Evolutionary conservation across 1,140 invertebrate genomes (phyloP).

Genomic region (Drosophila nigromelanica): DNA sequence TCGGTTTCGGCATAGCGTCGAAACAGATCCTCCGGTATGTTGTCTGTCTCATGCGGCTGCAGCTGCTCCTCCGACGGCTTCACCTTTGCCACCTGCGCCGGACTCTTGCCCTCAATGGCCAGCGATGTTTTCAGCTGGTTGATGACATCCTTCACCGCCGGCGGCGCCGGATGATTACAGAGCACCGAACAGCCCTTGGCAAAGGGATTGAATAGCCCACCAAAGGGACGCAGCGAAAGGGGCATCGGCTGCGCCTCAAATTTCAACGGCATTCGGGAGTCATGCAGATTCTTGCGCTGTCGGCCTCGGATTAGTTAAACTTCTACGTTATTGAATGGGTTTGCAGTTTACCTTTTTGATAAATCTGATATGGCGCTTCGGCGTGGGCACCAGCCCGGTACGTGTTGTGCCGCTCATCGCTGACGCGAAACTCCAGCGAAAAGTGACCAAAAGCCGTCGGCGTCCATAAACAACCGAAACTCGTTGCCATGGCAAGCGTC

Average conservation of each 20-base stretch:
- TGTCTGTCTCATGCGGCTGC: constrained; percentile 65
- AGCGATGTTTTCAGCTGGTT: constrained; percentile 89
- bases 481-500: constrained; percentile 45
- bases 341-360: constrained; percentile 60
- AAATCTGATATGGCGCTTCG: constrained; percentile 61
- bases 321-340: background rate
- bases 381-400: constrained; percentile 75
- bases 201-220: constrained; percentile 91
- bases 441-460: constrained; percentile 8
- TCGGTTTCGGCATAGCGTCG: constrained; percentile 91
- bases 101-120: constrained; percentile 82
- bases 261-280: constrained; percentile 57
- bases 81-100: constrained; percentile 35
- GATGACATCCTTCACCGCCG: constrained; percentile 89
- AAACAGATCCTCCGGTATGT: constrained; percentile 87
- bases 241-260: constrained; percentile 75
- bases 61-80: constrained; percentile 40
- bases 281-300: constrained; percentile 55
- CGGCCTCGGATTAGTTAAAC: background rate
- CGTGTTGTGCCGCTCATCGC: constrained; percentile 74
- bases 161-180: constrained; percentile 92
- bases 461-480: constrained; percentile 26
- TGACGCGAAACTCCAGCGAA: constrained; percentile 13
- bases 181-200: constrained; percentile 90
- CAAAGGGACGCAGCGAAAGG: constrained; percentile 87